Conservation (phyloP, 2,113 vertebrate species). For the Excalfactoria chinensis region DNA sequence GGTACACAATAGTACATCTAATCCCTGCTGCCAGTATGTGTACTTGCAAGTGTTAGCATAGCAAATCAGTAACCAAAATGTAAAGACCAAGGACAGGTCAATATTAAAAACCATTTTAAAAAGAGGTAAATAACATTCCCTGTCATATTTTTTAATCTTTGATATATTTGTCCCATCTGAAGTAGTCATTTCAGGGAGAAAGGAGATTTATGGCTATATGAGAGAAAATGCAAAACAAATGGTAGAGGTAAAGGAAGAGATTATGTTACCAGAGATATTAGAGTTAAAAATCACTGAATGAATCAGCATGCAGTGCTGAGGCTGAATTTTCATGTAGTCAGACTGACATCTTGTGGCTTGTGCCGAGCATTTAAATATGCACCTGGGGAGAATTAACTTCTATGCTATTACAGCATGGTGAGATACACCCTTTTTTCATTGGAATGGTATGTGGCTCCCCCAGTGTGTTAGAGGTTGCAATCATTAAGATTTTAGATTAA, state of each 20-base stretch:
- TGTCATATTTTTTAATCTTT: not conserved
- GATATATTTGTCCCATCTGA: not conserved
- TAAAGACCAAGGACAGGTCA: slow-evolving; percentile 8
- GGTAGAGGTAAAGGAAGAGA: not conserved
- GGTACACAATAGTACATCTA: slow-evolving; percentile 15
- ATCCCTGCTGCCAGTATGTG: not conserved
- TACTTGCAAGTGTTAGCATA: slow-evolving; percentile 8
- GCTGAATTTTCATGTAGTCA: slow-evolving; percentile 20
- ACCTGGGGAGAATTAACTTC: not conserved
- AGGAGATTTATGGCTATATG: not conserved
- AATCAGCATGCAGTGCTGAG: not conserved
- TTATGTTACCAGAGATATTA: not conserved
- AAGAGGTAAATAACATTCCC: not conserved
- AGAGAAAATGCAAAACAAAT: not conserved
- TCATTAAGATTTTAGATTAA: not conserved
- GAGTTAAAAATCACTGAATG: not conserved
- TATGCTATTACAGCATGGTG: not conserved
- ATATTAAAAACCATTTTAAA: slow-evolving; percentile 9
- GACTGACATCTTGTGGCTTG: slow-evolving; percentile 68
- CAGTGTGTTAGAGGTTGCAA: not conserved
- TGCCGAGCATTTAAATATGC: not conserved
- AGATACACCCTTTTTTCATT: not conserved
- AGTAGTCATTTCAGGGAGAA: not conserved
- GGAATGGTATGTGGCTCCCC: not conserved
- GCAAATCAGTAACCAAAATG: not conserved